Conservation (phyloP, 2,113 vertebrate species). For the Phyllostomus discolor region DNA sequence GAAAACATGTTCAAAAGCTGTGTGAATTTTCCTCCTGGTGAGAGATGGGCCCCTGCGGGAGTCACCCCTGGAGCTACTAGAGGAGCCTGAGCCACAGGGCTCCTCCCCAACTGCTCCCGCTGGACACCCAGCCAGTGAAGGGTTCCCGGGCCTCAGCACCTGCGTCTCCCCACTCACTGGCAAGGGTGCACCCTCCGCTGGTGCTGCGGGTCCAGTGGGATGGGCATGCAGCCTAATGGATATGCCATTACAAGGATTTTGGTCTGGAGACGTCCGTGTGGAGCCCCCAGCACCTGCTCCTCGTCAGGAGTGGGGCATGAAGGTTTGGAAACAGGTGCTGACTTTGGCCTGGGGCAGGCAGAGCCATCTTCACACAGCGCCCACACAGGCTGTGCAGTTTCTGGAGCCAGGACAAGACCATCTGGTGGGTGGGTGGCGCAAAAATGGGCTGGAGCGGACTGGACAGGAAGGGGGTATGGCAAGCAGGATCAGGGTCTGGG, state of each 20-base stretch:
- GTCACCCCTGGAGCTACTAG: not conserved
- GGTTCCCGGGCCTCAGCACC: too few relatives aligned
- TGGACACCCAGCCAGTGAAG: not conserved
- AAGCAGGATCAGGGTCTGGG: not conserved
- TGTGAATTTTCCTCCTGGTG: not conserved
- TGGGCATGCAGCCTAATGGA: accelerated
- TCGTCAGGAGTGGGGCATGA: not conserved
- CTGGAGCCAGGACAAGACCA: not conserved
- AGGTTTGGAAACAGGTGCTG: not conserved
- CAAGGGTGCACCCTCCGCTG: not conserved
- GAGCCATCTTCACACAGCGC: not conserved
- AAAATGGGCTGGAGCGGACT: not conserved
- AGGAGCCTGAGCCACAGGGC: not conserved
- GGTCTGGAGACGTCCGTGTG: too few relatives aligned
- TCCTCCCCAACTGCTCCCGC: not conserved
- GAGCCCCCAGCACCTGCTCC: not conserved
- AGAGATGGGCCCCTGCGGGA: too few relatives aligned
- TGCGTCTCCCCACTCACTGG: not conserved
- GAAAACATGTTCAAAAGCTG: not conserved
- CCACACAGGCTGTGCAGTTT: too few relatives aligned
- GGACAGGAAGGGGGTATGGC: not conserved
- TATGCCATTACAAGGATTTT: not conserved
- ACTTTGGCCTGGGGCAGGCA: not conserved
- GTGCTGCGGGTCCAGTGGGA: not conserved
- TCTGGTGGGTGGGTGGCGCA: too few relatives aligned